These are phyloP conservation scores for Passerina amoena DNA, from an alignment of 2,113 vertebrate species.

Conservation along the genomic window DNA sequence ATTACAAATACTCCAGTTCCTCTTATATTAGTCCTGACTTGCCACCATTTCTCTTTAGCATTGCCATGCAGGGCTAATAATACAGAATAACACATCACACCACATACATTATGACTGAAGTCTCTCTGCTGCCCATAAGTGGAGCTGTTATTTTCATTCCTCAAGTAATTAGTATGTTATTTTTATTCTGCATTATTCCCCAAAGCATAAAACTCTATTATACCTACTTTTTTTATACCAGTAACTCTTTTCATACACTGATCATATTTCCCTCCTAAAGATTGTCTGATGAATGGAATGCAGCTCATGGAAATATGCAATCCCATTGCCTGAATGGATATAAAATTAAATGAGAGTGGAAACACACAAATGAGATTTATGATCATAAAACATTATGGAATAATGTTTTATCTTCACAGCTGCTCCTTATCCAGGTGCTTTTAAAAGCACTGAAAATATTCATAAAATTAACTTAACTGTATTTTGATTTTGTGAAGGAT, in stretches of 20 bases:
- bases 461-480: slow-evolving; percentile 4
- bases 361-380: slow-evolving; percentile 38
- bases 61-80: background rate
- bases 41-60: slow-evolving; percentile 25
- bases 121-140: background rate
- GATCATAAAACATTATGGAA: slow-evolving; percentile 3
- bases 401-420: slow-evolving; percentile 35
- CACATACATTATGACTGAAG: background rate
- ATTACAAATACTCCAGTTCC: slow-evolving; percentile 19
- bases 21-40: slow-evolving; percentile 24
- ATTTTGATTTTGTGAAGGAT: background rate
- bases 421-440: slow-evolving; percentile 1
- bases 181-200: background rate
- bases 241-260: background rate
- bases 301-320: background rate
- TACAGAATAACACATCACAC: background rate
- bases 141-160: background rate
- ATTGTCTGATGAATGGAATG: background rate
- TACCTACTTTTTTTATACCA: background rate
- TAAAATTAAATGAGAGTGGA: slow-evolving; percentile 35
- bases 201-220: background rate
- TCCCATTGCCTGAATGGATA: background rate
- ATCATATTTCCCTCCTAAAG: background rate
- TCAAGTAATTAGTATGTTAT: background rate
- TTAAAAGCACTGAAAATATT: slow-evolving; percentile 30